Evolutionary conservation across 2,888 invertebrate species (phyloP), one percentile per base, ranked within the genome.

Genomic region (Autographa pulchrina): DNA sequence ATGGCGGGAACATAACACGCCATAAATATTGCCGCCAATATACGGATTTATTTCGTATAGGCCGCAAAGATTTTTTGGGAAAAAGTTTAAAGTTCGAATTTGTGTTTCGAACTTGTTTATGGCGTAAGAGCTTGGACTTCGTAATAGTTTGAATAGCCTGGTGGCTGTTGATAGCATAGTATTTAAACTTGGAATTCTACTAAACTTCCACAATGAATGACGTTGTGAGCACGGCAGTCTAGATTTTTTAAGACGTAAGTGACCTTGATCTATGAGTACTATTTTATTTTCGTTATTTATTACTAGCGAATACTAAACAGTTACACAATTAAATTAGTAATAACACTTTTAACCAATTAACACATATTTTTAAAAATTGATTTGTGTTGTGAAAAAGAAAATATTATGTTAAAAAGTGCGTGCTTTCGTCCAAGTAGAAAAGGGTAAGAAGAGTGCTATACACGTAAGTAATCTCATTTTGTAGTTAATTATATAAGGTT

Each of bases 1-100:
- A 94, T 84, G 92, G 88, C 82, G 85, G 75, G 74, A 84, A 83
- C 88, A 88, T 90, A 88, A 88, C 90, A 90, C 88, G 82, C 88
- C 92, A 91, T 94, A 94, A 94, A 94, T 94, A 93, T 89, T 88
- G 87, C 82, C 83, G 73, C 86, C 84, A 83, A 83, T 87, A 79
- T 82, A 83, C 85, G 90, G 88, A 90, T 91, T 92, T 91, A 79
- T 80, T 43, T 66, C 56, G 74, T 65, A 78, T 58, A 68, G 64
- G 67, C 59, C 43, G 66, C 68, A 72, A 48, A 58, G 14, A 9
- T 9, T 62, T 56, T 67, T 69, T 72, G 35, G 25, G 6, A 61
- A 74, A 71, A 78, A 74, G n/a, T 62, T 71, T 35, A 73, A 82
- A 82, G 11, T 78, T 72, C 74, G 74, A 74, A 74, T 75, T 68